Percentiles rank a stretch among this genome's conserved stretches.
phyloP scores from a whole-genome alignment of 2,113 vertebrate species.

The Steatornis caripensis region DNA sequence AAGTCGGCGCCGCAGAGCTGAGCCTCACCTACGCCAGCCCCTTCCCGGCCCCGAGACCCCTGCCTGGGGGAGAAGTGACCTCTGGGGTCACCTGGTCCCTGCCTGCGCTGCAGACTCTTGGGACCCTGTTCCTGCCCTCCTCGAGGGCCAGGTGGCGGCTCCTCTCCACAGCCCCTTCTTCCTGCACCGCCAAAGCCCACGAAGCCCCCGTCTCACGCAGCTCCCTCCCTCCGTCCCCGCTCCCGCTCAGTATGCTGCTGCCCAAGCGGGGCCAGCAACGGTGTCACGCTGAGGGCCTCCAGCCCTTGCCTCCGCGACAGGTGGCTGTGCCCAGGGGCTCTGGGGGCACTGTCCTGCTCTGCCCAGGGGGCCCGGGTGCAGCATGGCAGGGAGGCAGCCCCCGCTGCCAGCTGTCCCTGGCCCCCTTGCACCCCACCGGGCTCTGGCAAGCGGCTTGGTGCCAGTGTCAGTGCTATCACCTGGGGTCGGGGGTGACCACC shows the following conservation, averaged over 20 bases:
- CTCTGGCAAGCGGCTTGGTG: background rate
- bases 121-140: background rate
- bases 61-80: background rate
- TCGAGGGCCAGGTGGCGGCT: background rate
- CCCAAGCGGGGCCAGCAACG: accelerated
- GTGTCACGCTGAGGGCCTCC: background rate
- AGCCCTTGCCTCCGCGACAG: background rate
- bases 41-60: accelerated
- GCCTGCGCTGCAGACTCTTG: accelerated
- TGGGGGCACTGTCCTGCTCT: background rate
- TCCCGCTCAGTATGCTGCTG: background rate
- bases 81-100: background rate
- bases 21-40: background rate
- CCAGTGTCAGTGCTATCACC: no score
- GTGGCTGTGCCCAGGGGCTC: accelerated
- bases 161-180: background rate
- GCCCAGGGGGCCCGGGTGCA: background rate
- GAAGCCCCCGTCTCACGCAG: accelerated
- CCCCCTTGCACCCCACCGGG: background rate
- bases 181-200: accelerated
- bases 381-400: background rate
- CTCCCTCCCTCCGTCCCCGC: background rate
- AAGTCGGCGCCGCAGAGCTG: background rate
- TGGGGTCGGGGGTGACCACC: background rate
- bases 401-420: background rate